Evolutionary conservation across 2,888 invertebrate species (phyloP), one percentile per base, ranked within the genome.

Genomic region (Orthonychiurus folsomi): DNA sequence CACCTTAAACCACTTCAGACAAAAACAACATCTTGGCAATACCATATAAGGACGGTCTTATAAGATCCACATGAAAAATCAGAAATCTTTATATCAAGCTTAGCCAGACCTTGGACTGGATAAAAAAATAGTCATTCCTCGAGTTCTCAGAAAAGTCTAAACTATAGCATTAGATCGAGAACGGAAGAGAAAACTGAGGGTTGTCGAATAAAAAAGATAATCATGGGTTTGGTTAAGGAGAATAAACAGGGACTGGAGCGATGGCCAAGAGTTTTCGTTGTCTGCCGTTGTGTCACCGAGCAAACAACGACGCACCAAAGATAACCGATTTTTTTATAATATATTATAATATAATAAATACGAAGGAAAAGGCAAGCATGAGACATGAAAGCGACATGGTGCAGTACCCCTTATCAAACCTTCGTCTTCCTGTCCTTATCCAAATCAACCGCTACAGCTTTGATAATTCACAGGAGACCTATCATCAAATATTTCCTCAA

Each of bases 401-500:
- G 15, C 9, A 37, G 37, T 37, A 9, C 37, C 37, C 15, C 37
- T 57, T 60, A 58, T 60, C 58, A 60, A 59, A 57, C 60, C 28
- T 58, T 56, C 60, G 58, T 60, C 65, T 65, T 63, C 65, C 65
- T 57, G 60, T 54, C 55, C 50, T 58, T 64, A 65, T 65, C 65
- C 53, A 59, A 56, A 65, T 63, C 65, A 60, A 63, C 65, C 63
- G 63, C 61, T 63, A 62, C 54, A 37, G 37, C 60, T 58, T 47
- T 47, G 65, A 65, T 63, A 62, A 65, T 63, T 58, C 58, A 58
- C 60, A 27, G 47, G 15, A 52, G 25, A 50, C 59, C 58, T 65
- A 65, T 65, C 65, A 58, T 26, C 54, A 65, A 37, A 63, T 61
- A 63, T 65, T 65, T 65, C 59, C 65, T 65, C 63, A 57, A 50